These are phyloP conservation scores for Anseranas semipalmata DNA, from an alignment of 2,113 vertebrate genomes.

Conservation along the genomic window DNA sequence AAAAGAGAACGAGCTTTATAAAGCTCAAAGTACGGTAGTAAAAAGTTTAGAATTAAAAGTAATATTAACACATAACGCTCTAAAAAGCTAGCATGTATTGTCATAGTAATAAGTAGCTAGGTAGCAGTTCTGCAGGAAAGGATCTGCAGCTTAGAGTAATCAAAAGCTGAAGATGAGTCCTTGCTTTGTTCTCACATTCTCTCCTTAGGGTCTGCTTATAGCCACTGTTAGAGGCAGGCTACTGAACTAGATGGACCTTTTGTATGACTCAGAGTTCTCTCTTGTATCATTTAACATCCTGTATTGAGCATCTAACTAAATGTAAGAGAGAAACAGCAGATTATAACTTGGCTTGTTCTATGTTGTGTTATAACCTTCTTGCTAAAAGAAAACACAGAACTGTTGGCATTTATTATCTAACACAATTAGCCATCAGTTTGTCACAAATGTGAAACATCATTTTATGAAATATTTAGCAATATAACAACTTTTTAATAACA, in stretches of 20 bases:
- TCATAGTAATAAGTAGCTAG: background rate
- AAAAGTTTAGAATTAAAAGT: background rate
- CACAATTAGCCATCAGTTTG: background rate
- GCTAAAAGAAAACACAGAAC: background rate
- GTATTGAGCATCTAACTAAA: background rate
- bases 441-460: background rate
- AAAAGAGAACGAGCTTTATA: background rate
- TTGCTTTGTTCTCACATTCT: background rate
- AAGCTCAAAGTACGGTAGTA: background rate
- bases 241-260: background rate
- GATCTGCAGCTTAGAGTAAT: too few species aligned
- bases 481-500: slow-evolving; percentile 4
- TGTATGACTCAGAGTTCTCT: background rate
- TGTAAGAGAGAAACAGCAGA: background rate
- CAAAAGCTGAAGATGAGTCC: too few species aligned
- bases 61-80: background rate
- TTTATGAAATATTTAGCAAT: slow-evolving; percentile 15
- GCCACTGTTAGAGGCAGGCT: background rate
- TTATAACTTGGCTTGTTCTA: background rate
- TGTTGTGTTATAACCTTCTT: too few species aligned
- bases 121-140: background rate
- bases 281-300: background rate
- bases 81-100: background rate
- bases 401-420: background rate
- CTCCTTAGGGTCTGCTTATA: background rate